These are phyloP conservation scores for Drosophila pachea DNA, from an alignment of 1,140 invertebrate genomes.

Conservation along the genomic window DNA sequence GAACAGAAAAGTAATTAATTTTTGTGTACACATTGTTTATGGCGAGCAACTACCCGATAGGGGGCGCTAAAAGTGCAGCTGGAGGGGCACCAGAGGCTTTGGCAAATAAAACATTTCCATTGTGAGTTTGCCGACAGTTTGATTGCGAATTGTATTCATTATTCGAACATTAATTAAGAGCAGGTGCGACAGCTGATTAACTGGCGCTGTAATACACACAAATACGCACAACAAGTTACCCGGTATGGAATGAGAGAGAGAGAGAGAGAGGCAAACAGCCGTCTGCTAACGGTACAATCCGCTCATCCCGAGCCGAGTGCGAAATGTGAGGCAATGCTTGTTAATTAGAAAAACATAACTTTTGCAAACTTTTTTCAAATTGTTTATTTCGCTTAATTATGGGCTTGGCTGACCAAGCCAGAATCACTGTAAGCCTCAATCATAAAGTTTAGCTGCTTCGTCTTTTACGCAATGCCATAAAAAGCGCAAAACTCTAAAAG, in stretches of 20 bases:
- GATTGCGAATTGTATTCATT: conserved; percentile 58
- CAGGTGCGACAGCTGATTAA: conserved; percentile 39
- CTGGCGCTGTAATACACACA: neutral
- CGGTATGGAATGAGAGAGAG: neutral
- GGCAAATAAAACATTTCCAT: conserved; percentile 49
- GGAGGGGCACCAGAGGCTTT: neutral
- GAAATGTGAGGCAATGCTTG: conserved; percentile 6
- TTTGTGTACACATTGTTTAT: conserved; percentile 30
- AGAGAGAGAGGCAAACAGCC: neutral
- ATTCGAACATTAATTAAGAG: conserved; percentile 56
- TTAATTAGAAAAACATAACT: conserved; percentile 17
- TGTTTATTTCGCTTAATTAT: conserved; percentile 13
- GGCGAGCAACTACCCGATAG: neutral
- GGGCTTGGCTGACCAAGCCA: neutral
- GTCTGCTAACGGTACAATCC: conserved; percentile 10
- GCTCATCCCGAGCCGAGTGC: conserved; percentile 14
- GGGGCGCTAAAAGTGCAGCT: neutral
- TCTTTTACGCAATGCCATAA: conserved; percentile 55
- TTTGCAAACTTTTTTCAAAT: conserved; percentile 19
- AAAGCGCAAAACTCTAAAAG: conserved; percentile 52
- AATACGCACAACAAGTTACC: conserved; percentile 25
- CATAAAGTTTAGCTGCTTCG: conserved; percentile 5
- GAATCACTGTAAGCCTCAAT: conserved; percentile 12
- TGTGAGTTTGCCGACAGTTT: conserved; percentile 45
- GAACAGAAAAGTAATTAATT: conserved; percentile 28